These are phyloP conservation scores for Neoaliturus tenellus DNA, from an alignment of 2,888 invertebrate species.

Conservation along the genomic window DNA sequence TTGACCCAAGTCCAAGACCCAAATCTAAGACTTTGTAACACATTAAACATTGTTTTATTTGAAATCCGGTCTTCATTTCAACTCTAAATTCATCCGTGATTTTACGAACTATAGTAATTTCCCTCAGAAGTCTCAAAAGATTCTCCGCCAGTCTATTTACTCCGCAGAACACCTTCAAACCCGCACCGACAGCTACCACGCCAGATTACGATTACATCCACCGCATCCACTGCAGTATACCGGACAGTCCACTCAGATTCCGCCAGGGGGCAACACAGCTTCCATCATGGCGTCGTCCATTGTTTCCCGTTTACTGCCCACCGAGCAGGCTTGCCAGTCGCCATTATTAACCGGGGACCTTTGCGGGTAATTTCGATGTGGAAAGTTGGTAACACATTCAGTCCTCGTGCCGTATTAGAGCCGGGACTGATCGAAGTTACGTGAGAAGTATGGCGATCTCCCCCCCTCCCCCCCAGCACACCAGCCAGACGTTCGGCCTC, in stretches of 20 bases:
- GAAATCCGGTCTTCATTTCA: too few species aligned
- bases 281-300: conserved; percentile 41
- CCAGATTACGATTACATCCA: too few species aligned
- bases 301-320: conserved; percentile 41
- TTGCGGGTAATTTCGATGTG: conserved; percentile 53
- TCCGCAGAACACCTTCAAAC: too few species aligned
- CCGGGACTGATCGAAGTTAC: conserved; percentile 54
- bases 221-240: not conserved
- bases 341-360: conserved; percentile 33
- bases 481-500: too few species aligned
- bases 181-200: too few species aligned
- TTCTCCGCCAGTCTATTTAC: too few species aligned
- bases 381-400: conserved; percentile 56
- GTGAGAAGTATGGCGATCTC: conserved; percentile 46
- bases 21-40: too few species aligned
- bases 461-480: not conserved
- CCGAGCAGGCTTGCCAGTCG: conserved; percentile 29
- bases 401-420: conserved; percentile 51
- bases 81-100: too few species aligned
- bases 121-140: too few species aligned
- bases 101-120: too few species aligned
- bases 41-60: too few species aligned
- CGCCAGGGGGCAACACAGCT: not conserved
- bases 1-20: too few species aligned
- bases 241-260: conserved; percentile 5